Base-by-base conservation (phyloP, 2,113 vertebrate genomes). In the Scartelaos histophorus region DNA sequence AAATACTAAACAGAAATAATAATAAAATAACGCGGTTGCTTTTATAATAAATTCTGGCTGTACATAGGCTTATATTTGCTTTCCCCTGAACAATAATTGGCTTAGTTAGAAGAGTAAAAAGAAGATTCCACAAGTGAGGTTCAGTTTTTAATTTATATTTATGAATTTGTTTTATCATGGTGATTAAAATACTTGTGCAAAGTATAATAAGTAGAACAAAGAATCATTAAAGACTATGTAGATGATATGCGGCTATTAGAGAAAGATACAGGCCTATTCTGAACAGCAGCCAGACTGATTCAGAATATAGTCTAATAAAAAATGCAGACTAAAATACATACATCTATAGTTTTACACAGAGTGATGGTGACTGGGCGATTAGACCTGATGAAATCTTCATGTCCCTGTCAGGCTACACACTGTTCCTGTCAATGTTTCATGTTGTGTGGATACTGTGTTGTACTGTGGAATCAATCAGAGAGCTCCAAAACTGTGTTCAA, bases 321-420 rank as follows among this genome's bases (percentile, higher is more conserved):
- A 24, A 25, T 67, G 0, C 24, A 70, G 4, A 65, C 62, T n/a
- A 78, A 57, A 73, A 65, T 25, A 61, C 74, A 74, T 62, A n/a
- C 21, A 56, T 73, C 58, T 67, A 24, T 66, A 10, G 49, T 34
- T 21, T 35, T 46, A 82, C 67, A 16, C 17, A 47, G 25, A 82
- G 62, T 64, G 11, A 56, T 76, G 71, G 21, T 82, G 81, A 57
- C 34, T 53, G 80, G 78, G 79, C 75, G 71, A 76, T 87, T 86
- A 78, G 29, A 78, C 73, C 21, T 25, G 73, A 84, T 91, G 78
- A 83, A 90, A 86, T 86, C 76, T 79, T 76, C 2, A 82, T 83
- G 73, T 87, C 72, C 21, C 80, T 54, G 47, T 79, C 69, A 70
- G 79, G 62, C 75, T 75, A 70, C 74, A 78, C 10, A 67, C 68